Evolutionary conservation across 2,888 invertebrate genomes (phyloP).

Genomic region (Biston betularia): DNA sequence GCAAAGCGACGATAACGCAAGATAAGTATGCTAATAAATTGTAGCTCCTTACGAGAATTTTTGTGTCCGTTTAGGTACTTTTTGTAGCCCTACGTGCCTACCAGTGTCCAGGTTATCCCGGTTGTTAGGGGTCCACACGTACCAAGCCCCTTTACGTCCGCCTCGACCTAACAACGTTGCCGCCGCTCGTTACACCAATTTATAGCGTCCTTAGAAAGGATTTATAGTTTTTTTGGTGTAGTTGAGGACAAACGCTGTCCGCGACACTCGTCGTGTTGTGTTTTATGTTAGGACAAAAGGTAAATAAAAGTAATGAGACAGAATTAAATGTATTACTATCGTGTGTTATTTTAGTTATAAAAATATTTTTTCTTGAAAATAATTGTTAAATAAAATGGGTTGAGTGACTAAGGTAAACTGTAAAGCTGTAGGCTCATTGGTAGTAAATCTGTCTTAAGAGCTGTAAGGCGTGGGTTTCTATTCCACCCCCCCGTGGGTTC

Average conservation of each 20-base stretch:
- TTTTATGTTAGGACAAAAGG: slow-evolving; percentile 21
- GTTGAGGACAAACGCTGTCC: slow-evolving; percentile 45
- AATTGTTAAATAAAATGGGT: no score
- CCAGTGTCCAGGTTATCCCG: slow-evolving; percentile 23
- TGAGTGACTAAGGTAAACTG: no score
- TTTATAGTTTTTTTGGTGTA: slow-evolving; percentile 67
- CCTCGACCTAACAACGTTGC: slow-evolving; percentile 70
- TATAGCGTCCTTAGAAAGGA: slow-evolving; percentile 73
- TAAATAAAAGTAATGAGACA: background rate
- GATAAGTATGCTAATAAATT: slow-evolving; percentile 18
- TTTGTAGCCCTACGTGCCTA: slow-evolving; percentile 42
- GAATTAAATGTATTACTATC: no score
- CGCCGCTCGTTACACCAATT: slow-evolving; percentile 71
- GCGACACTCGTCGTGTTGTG: slow-evolving; percentile 43
- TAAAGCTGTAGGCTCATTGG: no score
- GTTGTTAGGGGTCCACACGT: slow-evolving; percentile 35
- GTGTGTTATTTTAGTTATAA: no score
- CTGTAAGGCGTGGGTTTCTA: no score
- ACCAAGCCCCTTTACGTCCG: slow-evolving; percentile 58
- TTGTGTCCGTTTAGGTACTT: slow-evolving; percentile 36
- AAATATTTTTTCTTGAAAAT: no score
- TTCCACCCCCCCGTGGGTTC: no score
- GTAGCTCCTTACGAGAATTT: slow-evolving; percentile 13
- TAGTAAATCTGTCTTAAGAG: no score
- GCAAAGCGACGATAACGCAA: slow-evolving; percentile 8